phyloP scores from a whole-genome alignment of 2,113 vertebrate genomes.

The Gymnobelideus leadbeateri region DNA sequence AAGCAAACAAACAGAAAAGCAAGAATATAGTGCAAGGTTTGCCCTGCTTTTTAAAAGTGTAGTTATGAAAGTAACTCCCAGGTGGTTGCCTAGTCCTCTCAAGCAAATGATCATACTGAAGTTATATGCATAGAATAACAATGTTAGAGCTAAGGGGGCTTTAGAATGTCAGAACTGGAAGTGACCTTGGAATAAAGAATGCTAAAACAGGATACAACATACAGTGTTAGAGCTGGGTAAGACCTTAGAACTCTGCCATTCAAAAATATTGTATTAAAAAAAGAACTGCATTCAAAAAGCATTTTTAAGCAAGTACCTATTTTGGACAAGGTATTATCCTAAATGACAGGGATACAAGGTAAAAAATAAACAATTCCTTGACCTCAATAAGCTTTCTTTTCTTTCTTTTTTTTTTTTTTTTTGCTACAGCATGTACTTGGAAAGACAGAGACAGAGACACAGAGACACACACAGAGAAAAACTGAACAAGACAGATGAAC shows the following conservation, averaged over 20 bases:
- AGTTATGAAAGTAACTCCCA: conserved; percentile 59
- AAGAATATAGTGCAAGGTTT: conserved; percentile 36
- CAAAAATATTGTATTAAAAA: background rate
- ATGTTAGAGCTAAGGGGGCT: background rate
- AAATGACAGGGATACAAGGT: background rate
- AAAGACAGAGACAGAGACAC: background rate
- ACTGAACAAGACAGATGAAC: background rate
- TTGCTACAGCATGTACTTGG: background rate
- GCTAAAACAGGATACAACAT: background rate
- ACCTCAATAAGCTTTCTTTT: background rate
- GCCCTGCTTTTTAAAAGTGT: conserved; percentile 57
- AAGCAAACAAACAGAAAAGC: background rate
- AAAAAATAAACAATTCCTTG: background rate
- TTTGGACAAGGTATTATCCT: background rate
- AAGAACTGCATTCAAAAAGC: background rate
- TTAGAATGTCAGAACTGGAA: background rate
- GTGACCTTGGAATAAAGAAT: background rate
- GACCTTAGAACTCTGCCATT: background rate
- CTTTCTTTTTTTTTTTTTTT: too few species aligned
- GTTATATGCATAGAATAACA: background rate
- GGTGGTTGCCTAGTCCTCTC: conserved; percentile 48
- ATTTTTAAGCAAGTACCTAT: background rate
- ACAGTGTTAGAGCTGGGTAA: background rate
- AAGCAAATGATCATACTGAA: conserved; percentile 66
- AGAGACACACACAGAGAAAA: background rate